These are phyloP conservation scores for Otis tarda DNA, from an alignment of 2,113 vertebrate species.

Conservation along the genomic window DNA sequence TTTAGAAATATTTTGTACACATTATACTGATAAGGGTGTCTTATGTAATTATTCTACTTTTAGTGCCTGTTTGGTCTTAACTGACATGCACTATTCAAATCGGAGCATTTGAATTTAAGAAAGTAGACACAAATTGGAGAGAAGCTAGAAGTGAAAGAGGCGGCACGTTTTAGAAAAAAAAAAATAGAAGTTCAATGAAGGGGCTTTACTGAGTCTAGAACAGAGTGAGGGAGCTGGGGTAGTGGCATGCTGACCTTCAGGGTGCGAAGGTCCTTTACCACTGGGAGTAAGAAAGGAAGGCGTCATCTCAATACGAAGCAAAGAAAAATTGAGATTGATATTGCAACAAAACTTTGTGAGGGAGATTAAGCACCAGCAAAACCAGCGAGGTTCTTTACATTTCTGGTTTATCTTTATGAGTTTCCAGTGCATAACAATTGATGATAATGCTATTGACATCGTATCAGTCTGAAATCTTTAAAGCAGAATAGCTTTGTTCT, in stretches of 20 bases:
- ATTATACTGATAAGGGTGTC: not conserved
- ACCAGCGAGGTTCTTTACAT: not conserved
- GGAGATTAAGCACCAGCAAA: not conserved
- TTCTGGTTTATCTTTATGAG: not conserved
- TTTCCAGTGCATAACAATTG: not conserved
- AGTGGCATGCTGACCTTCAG: not conserved
- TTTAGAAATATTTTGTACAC: conserved; percentile 23
- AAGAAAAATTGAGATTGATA: not conserved
- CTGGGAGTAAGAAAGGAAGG: not conserved
- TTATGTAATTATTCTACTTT: conserved; percentile 19
- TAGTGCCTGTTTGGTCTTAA: not conserved
- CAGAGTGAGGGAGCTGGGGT: not conserved
- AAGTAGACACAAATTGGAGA: not conserved
- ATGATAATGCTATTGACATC: not conserved
- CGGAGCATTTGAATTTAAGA: not conserved
- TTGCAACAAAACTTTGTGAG: not conserved
- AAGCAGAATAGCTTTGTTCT: conserved; percentile 13
- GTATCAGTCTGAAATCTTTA: conserved; percentile 2
- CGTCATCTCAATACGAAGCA: not conserved
- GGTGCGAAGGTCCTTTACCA: not conserved
- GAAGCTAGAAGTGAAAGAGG: not conserved
- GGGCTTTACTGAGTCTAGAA: not conserved
- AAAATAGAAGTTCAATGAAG: not conserved
- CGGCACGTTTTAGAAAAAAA: not conserved
- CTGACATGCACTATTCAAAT: not conserved